Percentiles rank a stretch among this genome's conserved stretches.
These are phyloP conservation scores for Crioceris asparagi DNA, from an alignment of 2,888 invertebrate genomes.

Conservation along the genomic window DNA sequence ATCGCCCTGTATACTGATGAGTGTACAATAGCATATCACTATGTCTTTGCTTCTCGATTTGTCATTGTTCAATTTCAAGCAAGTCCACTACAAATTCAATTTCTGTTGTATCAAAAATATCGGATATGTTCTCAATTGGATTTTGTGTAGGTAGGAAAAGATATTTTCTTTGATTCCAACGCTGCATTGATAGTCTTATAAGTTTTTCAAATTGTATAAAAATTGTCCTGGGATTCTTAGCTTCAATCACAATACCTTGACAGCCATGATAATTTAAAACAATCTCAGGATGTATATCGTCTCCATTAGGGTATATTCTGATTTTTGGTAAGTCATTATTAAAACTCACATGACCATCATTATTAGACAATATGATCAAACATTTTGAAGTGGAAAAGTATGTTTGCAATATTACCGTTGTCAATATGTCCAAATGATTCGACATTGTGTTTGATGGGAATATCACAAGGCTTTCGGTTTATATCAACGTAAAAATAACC, in stretches of 20 bases:
- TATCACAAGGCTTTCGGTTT: too few species aligned
- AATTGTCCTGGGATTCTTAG: conserved; percentile 13
- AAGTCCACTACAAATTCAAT: conserved; percentile 20
- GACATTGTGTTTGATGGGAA: too few species aligned
- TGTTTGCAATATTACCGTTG: too few species aligned
- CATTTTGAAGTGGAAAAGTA: too few species aligned
- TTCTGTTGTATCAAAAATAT: conserved; percentile 17
- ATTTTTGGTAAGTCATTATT: background rate
- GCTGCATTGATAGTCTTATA: conserved; percentile 16
- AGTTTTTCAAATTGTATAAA: conserved; percentile 20
- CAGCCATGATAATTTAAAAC: conserved; percentile 24
- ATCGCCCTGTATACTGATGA: conserved; percentile 19
- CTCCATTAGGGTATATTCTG: conserved; percentile 5
- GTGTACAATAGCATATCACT: conserved; percentile 20
- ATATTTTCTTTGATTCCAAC: conserved; percentile 21
- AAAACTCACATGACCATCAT: too few species aligned
- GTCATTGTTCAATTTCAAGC: conserved; percentile 25
- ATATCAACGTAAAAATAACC: too few species aligned
- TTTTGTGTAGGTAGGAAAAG: conserved; percentile 14
- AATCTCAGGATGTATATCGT: conserved; percentile 8
- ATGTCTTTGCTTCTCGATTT: conserved; percentile 41
- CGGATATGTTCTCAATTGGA: conserved; percentile 10
- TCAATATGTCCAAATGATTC: too few species aligned
- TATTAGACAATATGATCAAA: too few species aligned
- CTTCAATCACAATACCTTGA: conserved; percentile 21